phyloP scores from a whole-genome alignment of 2,113 vertebrate species.

The Oceanites oceanicus region DNA sequence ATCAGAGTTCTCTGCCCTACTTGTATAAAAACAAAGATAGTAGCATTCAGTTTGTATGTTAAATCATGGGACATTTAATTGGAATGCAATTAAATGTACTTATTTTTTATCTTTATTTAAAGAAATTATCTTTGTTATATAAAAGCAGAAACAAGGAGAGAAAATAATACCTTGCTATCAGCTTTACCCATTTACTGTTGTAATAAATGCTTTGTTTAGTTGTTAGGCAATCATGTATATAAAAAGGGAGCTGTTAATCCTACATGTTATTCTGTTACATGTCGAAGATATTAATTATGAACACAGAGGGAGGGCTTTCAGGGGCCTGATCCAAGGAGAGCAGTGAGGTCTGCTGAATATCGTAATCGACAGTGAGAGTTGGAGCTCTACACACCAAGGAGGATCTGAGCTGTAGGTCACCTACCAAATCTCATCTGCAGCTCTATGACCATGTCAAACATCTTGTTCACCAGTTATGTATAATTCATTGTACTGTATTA shows the following conservation, averaged over 20 bases:
- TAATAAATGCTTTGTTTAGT: background rate
- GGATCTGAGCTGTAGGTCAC: conserved; percentile 22
- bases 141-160: background rate
- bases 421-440: conserved; percentile 11
- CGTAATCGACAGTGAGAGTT: background rate
- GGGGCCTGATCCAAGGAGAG: background rate
- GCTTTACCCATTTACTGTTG: background rate
- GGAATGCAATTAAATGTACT: background rate
- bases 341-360: background rate
- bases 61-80: background rate
- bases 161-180: background rate
- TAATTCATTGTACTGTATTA: conserved; percentile 40
- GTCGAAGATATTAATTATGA: background rate
- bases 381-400: background rate
- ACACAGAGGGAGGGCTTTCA: background rate
- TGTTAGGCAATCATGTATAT: background rate
- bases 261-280: background rate
- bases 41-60: background rate
- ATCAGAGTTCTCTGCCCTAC: background rate
- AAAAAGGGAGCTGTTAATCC: background rate
- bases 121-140: background rate
- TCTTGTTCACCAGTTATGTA: conserved; percentile 12
- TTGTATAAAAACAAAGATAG: background rate
- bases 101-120: background rate
- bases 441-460: conserved; percentile 36